Evolutionary conservation across 2,797 vertebrate species (phyloP), one percentile per base, ranked within the genome.

Genomic region (Fringilla coelebs): DNA sequence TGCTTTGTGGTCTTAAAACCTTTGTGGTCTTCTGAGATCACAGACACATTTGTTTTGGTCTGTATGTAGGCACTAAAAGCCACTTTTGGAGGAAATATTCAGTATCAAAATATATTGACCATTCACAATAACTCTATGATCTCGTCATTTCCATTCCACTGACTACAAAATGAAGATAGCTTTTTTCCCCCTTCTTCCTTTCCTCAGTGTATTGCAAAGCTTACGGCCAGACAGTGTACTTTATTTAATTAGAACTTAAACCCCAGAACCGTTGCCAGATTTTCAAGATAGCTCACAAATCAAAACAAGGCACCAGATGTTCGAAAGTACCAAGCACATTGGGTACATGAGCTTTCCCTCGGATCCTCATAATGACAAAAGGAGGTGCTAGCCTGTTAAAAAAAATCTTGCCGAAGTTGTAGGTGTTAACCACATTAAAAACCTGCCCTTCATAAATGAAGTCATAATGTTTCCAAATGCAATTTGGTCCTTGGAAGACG

Each of bases 191-290:
- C 9, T 9, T 5, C 5, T 31, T 41, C 25, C 11, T 32, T 10
- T 32, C 32, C 61, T 81, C 45, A 52, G 58, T 62, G 46, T 77
- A 83, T 62, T 61, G 24, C 48, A 49, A 88, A 91, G 49, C 54
- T 94, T 75, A 84, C 43, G 24, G 46, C 26, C 85, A 94, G 65
- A 61, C 34, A n/a, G 67, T 61, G 58, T 89, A 76, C 67, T 80
- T 77, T 77, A 91, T 83, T 92, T 93, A 94, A 96, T 91, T 86
- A 89, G 49, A 93, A 82, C 51, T 92, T 88, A 89, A 88, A 88
- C n/a, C 48, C 40, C 73, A 94, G 61, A 85, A 88, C 54, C 52
- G 83, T 81, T 72, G 82, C 70, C 88, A 95, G 85, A 84, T 90
- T 95, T 94, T 91, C n/a, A 75, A 77, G 68, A 93, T 48, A 93